Percentiles rank a stretch among this genome's conserved stretches.
These are phyloP conservation scores for Parazoanthus darwini DNA, from an alignment of 92 coral and sea anemone genomes.

Conservation along the genomic window DNA sequence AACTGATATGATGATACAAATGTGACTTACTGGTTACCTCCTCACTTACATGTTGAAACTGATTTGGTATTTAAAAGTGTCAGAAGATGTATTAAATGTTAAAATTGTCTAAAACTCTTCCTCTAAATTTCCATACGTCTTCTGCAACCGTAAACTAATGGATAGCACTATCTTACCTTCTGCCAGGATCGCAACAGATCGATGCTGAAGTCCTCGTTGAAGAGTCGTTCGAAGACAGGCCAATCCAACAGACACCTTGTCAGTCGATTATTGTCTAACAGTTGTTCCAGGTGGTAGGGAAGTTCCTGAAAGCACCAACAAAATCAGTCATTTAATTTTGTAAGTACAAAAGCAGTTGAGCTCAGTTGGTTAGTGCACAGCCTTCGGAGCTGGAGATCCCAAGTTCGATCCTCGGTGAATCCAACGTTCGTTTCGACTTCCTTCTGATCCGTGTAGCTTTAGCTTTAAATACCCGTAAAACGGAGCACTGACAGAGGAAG, in stretches of 20 bases:
- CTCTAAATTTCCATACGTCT: neutral
- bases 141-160: neutral
- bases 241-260: slow-evolving; percentile 97
- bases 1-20: no score
- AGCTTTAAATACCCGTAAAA: no score
- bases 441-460: no score
- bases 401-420: no score
- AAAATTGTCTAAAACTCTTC: neutral
- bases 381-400: no score
- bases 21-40: no score
- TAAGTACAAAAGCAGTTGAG: neutral
- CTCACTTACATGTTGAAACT: no score
- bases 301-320: slow-evolving; percentile 66
- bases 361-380: no score
- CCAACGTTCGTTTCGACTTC: no score
- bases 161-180: slow-evolving; percentile 54
- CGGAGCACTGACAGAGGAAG: no score
- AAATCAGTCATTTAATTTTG: neutral
- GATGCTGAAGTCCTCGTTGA: slow-evolving; percentile 93
- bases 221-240: slow-evolving; percentile 92
- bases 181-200: slow-evolving; percentile 98
- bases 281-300: slow-evolving; percentile 95
- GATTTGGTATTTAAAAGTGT: no score
- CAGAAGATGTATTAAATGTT: no score
- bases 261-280: slow-evolving; percentile 92